Evolutionary conservation across 1,140 invertebrate genomes (phyloP), one percentile per base, ranked within the genome.

Genomic region (Aphis gossypii): DNA sequence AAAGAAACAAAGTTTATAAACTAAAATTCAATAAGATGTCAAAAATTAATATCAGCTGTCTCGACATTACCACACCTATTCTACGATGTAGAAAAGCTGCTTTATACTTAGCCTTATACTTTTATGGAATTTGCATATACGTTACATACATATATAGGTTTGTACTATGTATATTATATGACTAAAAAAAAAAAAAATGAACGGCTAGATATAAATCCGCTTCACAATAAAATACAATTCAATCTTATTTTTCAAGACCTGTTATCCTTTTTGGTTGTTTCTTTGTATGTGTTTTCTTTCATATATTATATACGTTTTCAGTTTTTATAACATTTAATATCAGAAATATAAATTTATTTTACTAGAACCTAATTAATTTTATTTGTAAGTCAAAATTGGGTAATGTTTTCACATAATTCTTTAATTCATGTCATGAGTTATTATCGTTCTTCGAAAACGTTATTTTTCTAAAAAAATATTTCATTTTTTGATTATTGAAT

Each of bases 31-130:
- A 76, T 76, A 76, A 76, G 30, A 76, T 76, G 60, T 76, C 14
- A 11, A 76, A 76, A 76, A 76, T 76, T 76, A n/a, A 76, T 76
- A 76, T 76, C 60, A 76, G 60, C 30, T 76, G 60, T 76, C 60
- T 76, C 30, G n/a, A 76, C 30, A 76, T 76, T 76, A 76, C 30
- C 60, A 76, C 60, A 76, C 60, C 60, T 76, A 76, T 76, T n/a
- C 60, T n/a, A 5, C 30, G 60, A 1, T 14, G 4, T 30, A 76
- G 60, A 76, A 76, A 76, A 76, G 60, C n/a, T 76, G 60, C 60
- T 76, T 76, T 76, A 76, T 76, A 76, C 14, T 76, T 76, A n/a
- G 60, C n/a, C 30, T 76, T 20, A n/a, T 76, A 18, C n/a, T 18
- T 76, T 76, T 35, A 76, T 76, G 18, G n/a, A 76, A 76, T 76